These are phyloP conservation scores for Venturia canescens DNA, from an alignment of 1,140 invertebrate species.

Conservation along the genomic window DNA sequence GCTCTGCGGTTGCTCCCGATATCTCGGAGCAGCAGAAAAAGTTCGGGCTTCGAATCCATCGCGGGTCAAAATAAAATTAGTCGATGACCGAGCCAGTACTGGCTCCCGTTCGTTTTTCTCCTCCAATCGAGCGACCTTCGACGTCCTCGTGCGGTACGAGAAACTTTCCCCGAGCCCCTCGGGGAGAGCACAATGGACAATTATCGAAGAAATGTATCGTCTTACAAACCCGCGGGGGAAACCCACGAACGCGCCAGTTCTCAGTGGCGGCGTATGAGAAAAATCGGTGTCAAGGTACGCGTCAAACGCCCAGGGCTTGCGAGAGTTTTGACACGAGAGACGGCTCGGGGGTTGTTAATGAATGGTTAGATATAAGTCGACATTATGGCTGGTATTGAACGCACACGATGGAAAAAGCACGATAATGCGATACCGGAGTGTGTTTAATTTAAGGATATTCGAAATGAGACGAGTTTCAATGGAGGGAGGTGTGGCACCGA, in stretches of 20 bases:
- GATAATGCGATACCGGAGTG: conserved; percentile 70
- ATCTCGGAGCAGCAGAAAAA: no score
- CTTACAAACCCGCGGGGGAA: conserved; percentile 45
- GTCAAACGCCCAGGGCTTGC: neutral
- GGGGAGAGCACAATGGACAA: neutral
- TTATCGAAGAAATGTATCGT: conserved; percentile 55
- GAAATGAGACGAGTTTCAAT: conserved; percentile 67
- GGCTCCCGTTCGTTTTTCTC: no score
- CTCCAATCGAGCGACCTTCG: no score
- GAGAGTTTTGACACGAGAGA: conserved; percentile 68
- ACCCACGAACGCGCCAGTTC: no score
- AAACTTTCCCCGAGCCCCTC: no score
- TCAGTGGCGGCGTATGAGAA: conserved; percentile 13
- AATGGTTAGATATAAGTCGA: conserved; percentile 77
- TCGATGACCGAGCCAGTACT: no score
- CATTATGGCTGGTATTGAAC: conserved; percentile 55
- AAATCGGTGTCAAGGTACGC: neutral
- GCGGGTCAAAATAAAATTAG: no score
- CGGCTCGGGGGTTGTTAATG: conserved; percentile 65
- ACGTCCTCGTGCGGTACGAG: no score
- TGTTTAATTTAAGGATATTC: conserved; percentile 76
- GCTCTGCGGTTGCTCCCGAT: no score
- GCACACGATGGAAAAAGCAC: conserved; percentile 27
- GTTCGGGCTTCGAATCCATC: no score
- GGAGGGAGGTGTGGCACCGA: conserved; percentile 72